phyloP scores from a whole-genome alignment of 1,140 invertebrate genomes.

The Metopolophium dirhodum region DNA sequence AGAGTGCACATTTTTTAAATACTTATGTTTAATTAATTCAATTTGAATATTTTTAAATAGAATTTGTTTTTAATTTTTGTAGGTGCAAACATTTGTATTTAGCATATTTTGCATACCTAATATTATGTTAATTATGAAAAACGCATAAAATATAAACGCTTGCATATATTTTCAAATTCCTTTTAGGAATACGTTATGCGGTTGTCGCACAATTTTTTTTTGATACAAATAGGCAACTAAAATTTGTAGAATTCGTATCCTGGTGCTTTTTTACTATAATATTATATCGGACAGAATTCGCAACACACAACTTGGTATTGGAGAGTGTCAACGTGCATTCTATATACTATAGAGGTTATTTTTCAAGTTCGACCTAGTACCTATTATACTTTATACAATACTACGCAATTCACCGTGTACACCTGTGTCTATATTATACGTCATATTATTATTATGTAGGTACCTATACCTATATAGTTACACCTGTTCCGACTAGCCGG shows the following conservation, averaged over 20 bases:
- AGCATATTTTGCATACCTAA: too few relatives aligned
- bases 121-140: too few relatives aligned
- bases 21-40: too few relatives aligned
- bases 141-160: too few relatives aligned
- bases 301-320: neutral
- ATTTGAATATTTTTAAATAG: too few relatives aligned
- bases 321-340: neutral
- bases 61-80: too few relatives aligned
- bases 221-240: neutral
- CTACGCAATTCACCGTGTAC: neutral
- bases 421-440: neutral
- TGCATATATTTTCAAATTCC: too few relatives aligned
- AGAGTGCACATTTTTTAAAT: too few relatives aligned
- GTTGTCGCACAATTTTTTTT: neutral
- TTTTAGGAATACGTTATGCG: too few relatives aligned
- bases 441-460: neutral
- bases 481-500: neutral
- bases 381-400: neutral
- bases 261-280: neutral
- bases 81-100: too few relatives aligned
- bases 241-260: neutral
- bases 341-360: neutral
- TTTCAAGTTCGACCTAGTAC: neutral
- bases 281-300: neutral
- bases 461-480: neutral